A percentile compares a stretch with the other conserved stretches of the same genome.
Evolutionary conservation across 2,113 vertebrate genomes (phyloP).

Genomic region (Actenoides lindsayi): DNA sequence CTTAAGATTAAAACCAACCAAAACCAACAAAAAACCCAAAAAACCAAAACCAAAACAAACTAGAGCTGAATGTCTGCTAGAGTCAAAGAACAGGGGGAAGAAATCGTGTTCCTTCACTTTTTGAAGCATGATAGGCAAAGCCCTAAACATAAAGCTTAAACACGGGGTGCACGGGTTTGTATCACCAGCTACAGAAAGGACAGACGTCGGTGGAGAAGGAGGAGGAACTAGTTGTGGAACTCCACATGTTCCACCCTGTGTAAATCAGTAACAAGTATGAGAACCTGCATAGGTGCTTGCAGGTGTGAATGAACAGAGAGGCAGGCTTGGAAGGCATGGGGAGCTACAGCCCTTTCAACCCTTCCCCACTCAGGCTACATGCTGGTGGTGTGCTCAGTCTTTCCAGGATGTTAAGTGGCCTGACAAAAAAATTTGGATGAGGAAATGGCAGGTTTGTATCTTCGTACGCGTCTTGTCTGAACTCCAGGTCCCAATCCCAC

Average conservation of each 20-base stretch:
- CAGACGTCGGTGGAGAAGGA: background rate
- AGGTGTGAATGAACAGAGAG: background rate
- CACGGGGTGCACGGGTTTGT: rapidly evolving
- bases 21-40: background rate
- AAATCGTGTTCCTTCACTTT: background rate
- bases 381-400: too few relatives aligned
- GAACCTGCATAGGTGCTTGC: background rate
- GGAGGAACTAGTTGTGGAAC: background rate
- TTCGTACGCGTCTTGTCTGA: background rate
- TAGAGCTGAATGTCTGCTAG: background rate
- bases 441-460: background rate
- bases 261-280: background rate
- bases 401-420: background rate
- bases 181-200: background rate
- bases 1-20: background rate
- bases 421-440: background rate
- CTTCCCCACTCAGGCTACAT: background rate
- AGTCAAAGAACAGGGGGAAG: background rate
- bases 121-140: background rate
- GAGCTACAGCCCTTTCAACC: background rate
- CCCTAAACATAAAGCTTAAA: background rate
- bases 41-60: background rate
- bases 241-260: rapidly evolving
- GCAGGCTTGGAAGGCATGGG: background rate
- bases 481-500: background rate